Evolutionary conservation across 2,113 vertebrate genomes (phyloP), one percentile per base, ranked within the genome.

Genomic region (Lanius collurio): DNA sequence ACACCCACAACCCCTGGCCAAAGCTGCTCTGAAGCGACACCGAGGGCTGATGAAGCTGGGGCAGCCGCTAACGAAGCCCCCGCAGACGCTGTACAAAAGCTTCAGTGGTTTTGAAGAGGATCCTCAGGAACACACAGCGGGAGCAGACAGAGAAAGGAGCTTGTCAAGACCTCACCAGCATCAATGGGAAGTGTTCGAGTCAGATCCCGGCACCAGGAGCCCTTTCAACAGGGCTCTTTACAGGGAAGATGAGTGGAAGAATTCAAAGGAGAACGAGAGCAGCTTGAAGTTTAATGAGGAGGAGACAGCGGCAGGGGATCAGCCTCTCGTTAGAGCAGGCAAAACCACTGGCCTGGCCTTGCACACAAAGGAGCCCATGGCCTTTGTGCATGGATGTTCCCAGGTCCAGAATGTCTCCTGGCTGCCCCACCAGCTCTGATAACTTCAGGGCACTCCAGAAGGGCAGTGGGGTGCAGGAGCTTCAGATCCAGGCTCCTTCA

Each of bases 231-330:
- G 52, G 68, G 79, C 93, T 96, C 93, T 96, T 83, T 78, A 63
- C 76, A 92, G 76, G 7, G n/a, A 64, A 87, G 88, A 83, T 88
- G 81, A 93, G 88, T 81, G 56, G 76, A 73, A 84, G 81, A 80
- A 86, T 88, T 96, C 95, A 95, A 95, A 96, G 79, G 71, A 59
- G 70, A 83, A 37, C 0, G 31, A 87, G 50, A 93, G 24, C 88
- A 59, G 95, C 91, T 87, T 93, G 89, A 95, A 95, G 94, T 96
- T 96, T 95, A 96, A 96, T 83, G 94, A 96, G 93, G 63, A 95
- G 35, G 24, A 71, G 77, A 89, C 11, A 1, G 62, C 24, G 0
- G 52, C 8, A 0, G 83, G 79, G 26, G 67, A 90, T 56, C 30
- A 1, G 79, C 24, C 35, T 73, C 93, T 94, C 6, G 18, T 83